Evolutionary conservation across 2,113 vertebrate species (phyloP), one percentile per base, ranked within the genome.

Genomic region (Clupea harengus): DNA sequence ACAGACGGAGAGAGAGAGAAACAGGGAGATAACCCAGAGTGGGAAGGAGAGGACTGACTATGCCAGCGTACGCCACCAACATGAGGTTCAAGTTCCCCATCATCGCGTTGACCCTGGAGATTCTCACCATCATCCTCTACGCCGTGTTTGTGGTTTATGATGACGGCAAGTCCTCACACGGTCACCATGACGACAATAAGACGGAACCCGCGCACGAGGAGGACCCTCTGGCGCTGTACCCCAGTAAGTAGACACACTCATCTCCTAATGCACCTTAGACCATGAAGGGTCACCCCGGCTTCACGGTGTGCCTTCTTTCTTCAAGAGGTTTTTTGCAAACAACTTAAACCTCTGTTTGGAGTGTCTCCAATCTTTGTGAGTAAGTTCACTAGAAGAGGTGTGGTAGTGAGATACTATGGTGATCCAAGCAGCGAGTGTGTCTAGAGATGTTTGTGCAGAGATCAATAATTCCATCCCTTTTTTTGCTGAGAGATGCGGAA

Each of bases 11-110:
- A 44, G 84, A 89, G 84, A 86, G 86, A 85, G 32, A 83, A 82
- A 75, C 64, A 50, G 44, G 45, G 87, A 86, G 85, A 57, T 75
- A 78, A n/a, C 52, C 82, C n/a, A 6, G 82, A 85, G 50, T 83
- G 81, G 72, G 88, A 86, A 88, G 88, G 91, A 87, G 91, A 90
- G 45, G 83, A 89, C 45, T 85, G 82, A 92, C 82, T 91, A 94
- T 94, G 94, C 93, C 95, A 92, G 92, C 95, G 46, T 94, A 91
- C 82, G 88, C 95, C 88, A 96, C 95, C 94, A 97, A 94, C 95
- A 99, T 99, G 97, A 96, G 93, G 94, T 78, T 96, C 83, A 96
- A 93, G 92, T 97, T 99, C 87, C 95, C 97, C 4, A 85, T 97
- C 32, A 0, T 96, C 87, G 97, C 97, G 9, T 89, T 98, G 91